Evolutionary conservation across 2,888 invertebrate species (phyloP), one percentile per base, ranked within the genome.

Genomic region (Diploptera punctata): DNA sequence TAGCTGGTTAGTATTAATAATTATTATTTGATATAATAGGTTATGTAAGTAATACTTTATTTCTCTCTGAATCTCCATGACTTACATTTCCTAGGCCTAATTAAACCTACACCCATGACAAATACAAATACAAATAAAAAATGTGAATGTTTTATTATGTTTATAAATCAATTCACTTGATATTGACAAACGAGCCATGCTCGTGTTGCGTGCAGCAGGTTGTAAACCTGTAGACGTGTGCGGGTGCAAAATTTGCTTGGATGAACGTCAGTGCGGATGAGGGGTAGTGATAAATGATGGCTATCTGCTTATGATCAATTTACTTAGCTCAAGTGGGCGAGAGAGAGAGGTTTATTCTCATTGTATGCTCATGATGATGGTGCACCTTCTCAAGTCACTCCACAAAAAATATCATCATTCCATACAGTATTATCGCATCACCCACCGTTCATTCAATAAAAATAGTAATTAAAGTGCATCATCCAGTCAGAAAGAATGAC

Each of bases 271-370:
- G 43, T 13, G 24, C n/a, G n/a, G n/a, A n/a, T n/a, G n/a, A 24
- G 60, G 31, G 60, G 60, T 60, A n/a, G 62, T 62, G 62, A 62
- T 62, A 62, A 62, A 62, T 62, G 62, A 62, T 62, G 24, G 62
- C 43, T 62, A 62, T 62, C 62, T 43, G 31, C 62, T 62, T 43
- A 33, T 62, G 62, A 62, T 62, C 62, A 62, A 62, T 62, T 62
- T 62, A 62, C 62, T 62, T 62, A 31, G 9, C 43, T 19, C 24
- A 52, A 52, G 52, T 52, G 13, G 52, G 52, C 21, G 52, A 19
- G 4, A 21, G 52, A 21, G 52, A 3, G 21, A 2, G 13, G 52
- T 24, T 24, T 24, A 24, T 24, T 19, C 13, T 52, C 21, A 52
- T 52, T 13, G 52, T 18, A 3, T 9, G 52, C 1, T 3, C 13